Evolutionary conservation across 30 jellyfish, hydroid and myxozoan genomes (phyloP).

Genomic region (Cassiopea andromeda): DNA sequence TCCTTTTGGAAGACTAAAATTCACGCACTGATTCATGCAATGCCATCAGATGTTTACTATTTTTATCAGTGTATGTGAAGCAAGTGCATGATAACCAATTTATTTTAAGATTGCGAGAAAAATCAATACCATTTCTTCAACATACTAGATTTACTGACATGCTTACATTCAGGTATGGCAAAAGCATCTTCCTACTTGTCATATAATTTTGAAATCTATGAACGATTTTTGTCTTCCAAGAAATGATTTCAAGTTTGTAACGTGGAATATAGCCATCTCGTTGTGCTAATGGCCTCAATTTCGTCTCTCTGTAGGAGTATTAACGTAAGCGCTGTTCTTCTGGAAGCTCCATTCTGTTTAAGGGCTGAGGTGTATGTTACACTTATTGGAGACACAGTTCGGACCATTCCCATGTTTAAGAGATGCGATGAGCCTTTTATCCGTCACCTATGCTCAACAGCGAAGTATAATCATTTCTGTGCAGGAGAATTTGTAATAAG

Average conservation of each 20-base stretch:
- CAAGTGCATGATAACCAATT: too few relatives aligned
- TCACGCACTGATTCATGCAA: neutral
- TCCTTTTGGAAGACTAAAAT: neutral
- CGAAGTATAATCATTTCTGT: conserved; percentile 63
- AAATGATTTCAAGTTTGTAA: neutral
- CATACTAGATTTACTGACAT: too few relatives aligned
- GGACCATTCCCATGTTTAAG: conserved; percentile 59
- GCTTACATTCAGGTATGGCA: too few relatives aligned
- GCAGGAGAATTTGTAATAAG: conserved; percentile 62
- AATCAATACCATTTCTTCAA: too few relatives aligned
- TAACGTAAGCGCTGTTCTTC: conserved; percentile 29
- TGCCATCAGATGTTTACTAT: too few relatives aligned
- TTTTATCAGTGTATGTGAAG: too few relatives aligned
- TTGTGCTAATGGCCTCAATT: neutral
- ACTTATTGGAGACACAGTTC: conserved; percentile 70
- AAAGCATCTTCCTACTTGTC: too few relatives aligned
- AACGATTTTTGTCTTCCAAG: too few relatives aligned
- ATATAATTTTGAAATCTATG: too few relatives aligned
- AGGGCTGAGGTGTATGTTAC: conserved; percentile 69
- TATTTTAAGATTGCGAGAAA: too few relatives aligned
- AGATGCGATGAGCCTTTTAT: conserved; percentile 71
- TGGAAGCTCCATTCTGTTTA: conserved; percentile 73
- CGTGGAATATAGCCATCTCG: neutral
- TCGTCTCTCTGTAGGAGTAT: conserved; percentile 53
- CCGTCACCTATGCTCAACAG: conserved; percentile 67